phyloP scores from a whole-genome alignment of 2,113 vertebrate genomes.

The Heterotis niloticus region DNA sequence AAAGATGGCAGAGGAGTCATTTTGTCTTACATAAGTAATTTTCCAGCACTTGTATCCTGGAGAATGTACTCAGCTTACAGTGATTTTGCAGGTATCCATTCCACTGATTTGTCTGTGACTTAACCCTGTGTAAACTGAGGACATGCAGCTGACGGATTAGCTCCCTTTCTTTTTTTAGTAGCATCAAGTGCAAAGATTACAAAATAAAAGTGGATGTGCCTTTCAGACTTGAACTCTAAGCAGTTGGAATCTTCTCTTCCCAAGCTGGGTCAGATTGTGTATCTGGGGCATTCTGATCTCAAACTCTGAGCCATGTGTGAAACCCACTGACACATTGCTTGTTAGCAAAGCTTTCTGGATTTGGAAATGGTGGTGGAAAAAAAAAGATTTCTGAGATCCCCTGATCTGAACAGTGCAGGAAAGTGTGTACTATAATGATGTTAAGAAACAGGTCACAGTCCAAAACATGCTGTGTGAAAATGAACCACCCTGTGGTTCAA shows the following conservation, averaged over 20 bases:
- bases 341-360: background rate
- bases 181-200: background rate
- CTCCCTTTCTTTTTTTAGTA: background rate
- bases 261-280: background rate
- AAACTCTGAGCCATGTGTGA: conserved; percentile 5
- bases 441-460: no score
- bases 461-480: no score
- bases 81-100: background rate
- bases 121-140: background rate
- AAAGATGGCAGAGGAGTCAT: background rate
- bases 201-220: background rate
- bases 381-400: background rate
- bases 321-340: background rate
- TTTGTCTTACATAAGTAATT: background rate
- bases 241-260: background rate
- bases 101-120: no score
- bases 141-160: background rate
- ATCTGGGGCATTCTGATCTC: background rate
- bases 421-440: background rate
- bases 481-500: no score
- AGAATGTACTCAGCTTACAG: background rate
- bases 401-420: background rate
- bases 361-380: background rate
- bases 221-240: background rate
- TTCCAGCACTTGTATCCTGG: background rate